Evolutionary conservation across 2,888 invertebrate species (phyloP).

Genomic region (Idaea aversata): DNA sequence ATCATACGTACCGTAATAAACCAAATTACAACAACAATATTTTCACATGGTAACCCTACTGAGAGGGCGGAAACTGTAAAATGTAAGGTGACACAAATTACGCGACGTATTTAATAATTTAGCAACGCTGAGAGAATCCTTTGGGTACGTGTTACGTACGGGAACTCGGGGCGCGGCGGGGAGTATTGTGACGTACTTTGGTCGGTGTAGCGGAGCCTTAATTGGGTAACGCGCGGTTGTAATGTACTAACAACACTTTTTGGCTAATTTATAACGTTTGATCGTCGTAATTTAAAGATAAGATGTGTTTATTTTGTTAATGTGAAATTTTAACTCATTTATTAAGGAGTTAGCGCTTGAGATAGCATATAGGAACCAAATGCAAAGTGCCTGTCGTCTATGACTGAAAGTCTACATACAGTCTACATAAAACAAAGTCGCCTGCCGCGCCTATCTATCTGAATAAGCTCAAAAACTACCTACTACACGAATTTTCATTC

Average conservation of each 20-base stretch:
- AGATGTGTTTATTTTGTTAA: too few species aligned
- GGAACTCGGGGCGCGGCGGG: background rate
- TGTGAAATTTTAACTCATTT: too few species aligned
- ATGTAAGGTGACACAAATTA: constrained; percentile 54
- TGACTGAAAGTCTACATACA: too few species aligned
- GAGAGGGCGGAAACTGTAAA: constrained; percentile 43
- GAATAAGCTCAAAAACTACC: too few species aligned
- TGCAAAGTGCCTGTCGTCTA: too few species aligned
- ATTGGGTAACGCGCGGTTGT: constrained; percentile 2
- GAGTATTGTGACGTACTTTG: constrained; percentile 17
- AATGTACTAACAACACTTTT: background rate
- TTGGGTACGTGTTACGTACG: constrained; percentile 9
- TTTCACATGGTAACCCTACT: constrained; percentile 27
- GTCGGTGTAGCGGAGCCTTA: constrained; percentile 14
- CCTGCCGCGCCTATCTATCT: too few species aligned
- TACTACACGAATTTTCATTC: too few species aligned
- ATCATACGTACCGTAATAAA: background rate
- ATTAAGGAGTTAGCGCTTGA: too few species aligned
- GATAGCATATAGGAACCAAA: too few species aligned
- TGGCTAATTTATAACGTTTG: background rate
- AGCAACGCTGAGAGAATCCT: constrained; percentile 28
- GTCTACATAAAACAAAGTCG: too few species aligned
- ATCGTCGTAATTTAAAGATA: too few species aligned
- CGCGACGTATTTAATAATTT: constrained; percentile 53
- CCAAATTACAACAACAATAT: background rate